These are phyloP conservation scores for Branchinecta lynchi DNA, from an alignment of 1,140 invertebrate species.

Conservation along the genomic window DNA sequence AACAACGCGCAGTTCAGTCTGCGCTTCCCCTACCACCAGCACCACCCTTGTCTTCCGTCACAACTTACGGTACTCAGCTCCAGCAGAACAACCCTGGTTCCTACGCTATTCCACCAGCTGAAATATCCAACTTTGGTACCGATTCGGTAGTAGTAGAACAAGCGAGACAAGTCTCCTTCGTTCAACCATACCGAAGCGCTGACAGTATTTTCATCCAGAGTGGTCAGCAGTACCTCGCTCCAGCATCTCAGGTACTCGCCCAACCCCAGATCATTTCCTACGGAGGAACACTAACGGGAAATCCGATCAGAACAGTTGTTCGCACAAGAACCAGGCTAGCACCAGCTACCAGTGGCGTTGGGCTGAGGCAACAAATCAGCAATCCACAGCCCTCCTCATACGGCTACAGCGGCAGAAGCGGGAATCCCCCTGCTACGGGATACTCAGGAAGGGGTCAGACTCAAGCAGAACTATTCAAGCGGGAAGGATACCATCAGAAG, in stretches of 20 bases:
- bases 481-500: background rate
- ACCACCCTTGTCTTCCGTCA: too few species aligned
- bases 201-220: too few species aligned
- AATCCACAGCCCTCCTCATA: conserved; percentile 13
- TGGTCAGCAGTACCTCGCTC: background rate
- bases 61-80: too few species aligned
- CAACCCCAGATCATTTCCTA: background rate
- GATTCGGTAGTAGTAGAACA: too few species aligned
- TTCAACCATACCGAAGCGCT: too few species aligned
- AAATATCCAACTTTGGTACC: too few species aligned
- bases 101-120: too few species aligned
- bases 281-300: background rate
- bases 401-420: conserved; percentile 11
- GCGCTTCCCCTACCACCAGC: too few species aligned
- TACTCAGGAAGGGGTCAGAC: background rate
- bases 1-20: too few species aligned
- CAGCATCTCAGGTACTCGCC: background rate
- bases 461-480: conserved; percentile 13
- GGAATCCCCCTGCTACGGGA: conserved; percentile 1
- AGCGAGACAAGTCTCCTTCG: too few species aligned
- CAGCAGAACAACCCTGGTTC: too few species aligned
- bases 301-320: background rate
- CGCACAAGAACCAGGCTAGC: conserved; percentile 12
- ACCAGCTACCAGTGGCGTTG: background rate
- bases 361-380: background rate